Conservation (phyloP, 2,797 vertebrate genomes). For the Smutsia gigantea region DNA sequence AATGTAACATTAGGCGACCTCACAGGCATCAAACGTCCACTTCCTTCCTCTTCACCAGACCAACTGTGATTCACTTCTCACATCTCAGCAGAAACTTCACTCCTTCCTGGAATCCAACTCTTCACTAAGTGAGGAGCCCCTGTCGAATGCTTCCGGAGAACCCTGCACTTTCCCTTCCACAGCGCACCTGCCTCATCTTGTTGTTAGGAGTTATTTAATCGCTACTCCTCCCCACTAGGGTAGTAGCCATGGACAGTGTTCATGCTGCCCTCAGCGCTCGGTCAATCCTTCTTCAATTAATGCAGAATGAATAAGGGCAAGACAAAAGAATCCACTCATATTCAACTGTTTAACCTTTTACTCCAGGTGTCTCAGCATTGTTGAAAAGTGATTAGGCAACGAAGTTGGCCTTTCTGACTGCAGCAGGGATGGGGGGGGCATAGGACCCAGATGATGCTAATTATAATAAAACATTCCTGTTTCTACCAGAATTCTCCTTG, state of each 20-base stretch:
- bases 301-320: neutral
- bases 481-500: neutral
- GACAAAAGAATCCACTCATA: neutral
- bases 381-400: neutral
- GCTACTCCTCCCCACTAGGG: neutral
- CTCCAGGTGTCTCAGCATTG: neutral
- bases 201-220: neutral
- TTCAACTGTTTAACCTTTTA: neutral
- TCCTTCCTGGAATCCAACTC: neutral
- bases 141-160: neutral
- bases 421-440: neutral
- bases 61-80: neutral
- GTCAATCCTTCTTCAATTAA: neutral
- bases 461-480: neutral
- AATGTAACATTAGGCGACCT: neutral
- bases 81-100: neutral
- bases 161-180: neutral
- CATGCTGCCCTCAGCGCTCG: neutral
- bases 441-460: neutral
- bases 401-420: neutral
- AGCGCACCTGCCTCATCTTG: neutral
- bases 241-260: neutral
- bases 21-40: neutral
- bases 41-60: neutral
- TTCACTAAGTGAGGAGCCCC: neutral